Base-by-base conservation (phyloP, 2,113 vertebrate genomes). In the Carettochelys insculpta region DNA sequence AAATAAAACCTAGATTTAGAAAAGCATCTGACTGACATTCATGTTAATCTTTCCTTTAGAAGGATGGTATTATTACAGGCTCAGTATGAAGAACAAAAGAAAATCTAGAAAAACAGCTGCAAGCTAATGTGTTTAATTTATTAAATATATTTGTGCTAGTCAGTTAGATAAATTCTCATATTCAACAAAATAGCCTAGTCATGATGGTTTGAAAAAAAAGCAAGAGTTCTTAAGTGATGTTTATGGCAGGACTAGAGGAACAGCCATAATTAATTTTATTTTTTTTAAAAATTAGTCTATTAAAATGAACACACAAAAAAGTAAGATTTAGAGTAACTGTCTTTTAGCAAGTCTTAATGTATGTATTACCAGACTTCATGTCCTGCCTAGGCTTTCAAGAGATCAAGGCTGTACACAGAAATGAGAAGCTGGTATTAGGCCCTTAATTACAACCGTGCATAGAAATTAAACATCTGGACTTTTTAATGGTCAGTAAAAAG, bases 1-100 rank as follows among this genome's bases (percentile, higher is more conserved):
- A 97, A 85, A 91, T 94, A 96, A 96, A 96, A 96, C 77, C 77
- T 94, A 94, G 89, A 92, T 90, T 96, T 82, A 90, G 85, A 95
- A 96, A 94, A 90, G 92, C 11, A 3, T 90, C 8, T 75, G 92
- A 93, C 73, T 92, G 90, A 90, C 79, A 0, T 77, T 96, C 83
- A n/a, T 89, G 77, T 85, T 96, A 97, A 95, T 96, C 92, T 89
- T 91, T 79, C 53, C 84, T 90, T 90, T 89, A 83, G 58, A 97
- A 94, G 83, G 88, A 94, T 85, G 22, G 82, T 84, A 93, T 94
- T 90, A 97, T 93, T 95, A 95, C 27, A 89, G 38, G 80, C 2
- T 6, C 54, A 27, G 4, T 7, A 78, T 61, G 45, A 94, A 89
- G 65, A 87, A 61, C 27, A 95, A 92, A 43, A 90, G 3, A 45